Percentiles rank a stretch among this genome's conserved stretches.
These are phyloP conservation scores for Nesidiocoris tenuis DNA, from an alignment of 2,888 invertebrate genomes.

Conservation along the genomic window DNA sequence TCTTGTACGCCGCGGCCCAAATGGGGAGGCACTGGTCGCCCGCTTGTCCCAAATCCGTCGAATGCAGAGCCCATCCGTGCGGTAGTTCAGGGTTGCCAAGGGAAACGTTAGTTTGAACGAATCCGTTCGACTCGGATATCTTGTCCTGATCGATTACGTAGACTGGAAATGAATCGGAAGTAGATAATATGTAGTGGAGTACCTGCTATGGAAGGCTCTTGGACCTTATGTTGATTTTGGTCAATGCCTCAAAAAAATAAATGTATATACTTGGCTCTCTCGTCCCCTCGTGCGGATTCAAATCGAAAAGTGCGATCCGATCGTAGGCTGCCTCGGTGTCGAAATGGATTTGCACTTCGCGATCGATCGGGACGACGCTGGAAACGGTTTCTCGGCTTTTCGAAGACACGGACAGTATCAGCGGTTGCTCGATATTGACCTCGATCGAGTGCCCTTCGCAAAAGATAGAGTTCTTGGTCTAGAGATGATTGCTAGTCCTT, in stretches of 20 bases:
- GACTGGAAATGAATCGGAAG: neutral
- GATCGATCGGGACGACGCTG: constrained; percentile 20
- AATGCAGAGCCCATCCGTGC: constrained; percentile 52
- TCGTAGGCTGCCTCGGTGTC: constrained; percentile 50
- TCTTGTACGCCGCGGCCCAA: constrained; percentile 65
- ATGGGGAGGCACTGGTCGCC: constrained; percentile 67
- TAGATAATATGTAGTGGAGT: too few relatives aligned
- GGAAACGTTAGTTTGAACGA: constrained; percentile 55
- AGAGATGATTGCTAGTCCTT: too few relatives aligned
- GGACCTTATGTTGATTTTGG: too few relatives aligned
- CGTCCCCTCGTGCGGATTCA: constrained; percentile 52
- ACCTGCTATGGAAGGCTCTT: too few relatives aligned
- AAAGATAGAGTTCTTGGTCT: too few relatives aligned
- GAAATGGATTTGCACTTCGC: constrained; percentile 37
- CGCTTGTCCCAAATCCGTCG: constrained; percentile 11
- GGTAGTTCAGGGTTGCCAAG: constrained; percentile 54
- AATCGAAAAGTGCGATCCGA: constrained; percentile 54
- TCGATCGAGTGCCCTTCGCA: constrained; percentile 12
- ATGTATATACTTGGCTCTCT: constrained; percentile 46
- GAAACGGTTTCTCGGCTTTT: constrained; percentile 10
- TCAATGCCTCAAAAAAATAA: too few relatives aligned
- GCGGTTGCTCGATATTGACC: constrained; percentile 2
- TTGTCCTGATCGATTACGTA: constrained; percentile 7
- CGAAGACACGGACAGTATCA: constrained; percentile 32
- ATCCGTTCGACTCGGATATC: constrained; percentile 4